Evolutionary conservation across 2,888 invertebrate species (phyloP).

Genomic region (Philereme vetulata): DNA sequence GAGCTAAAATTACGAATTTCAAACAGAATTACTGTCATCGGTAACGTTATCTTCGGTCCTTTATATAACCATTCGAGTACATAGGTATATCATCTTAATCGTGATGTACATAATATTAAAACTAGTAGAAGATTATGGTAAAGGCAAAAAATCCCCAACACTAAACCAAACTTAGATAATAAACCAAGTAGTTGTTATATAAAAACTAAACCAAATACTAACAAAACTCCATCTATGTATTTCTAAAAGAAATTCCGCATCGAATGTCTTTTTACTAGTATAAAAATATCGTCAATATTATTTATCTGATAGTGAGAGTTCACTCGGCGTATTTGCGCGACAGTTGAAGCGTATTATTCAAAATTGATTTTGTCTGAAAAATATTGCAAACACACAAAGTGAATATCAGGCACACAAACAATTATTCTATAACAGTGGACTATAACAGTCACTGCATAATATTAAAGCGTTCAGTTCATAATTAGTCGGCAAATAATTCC

Average conservation of each 20-base stretch:
- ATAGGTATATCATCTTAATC: slow-evolving; percentile 47
- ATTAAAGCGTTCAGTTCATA: slow-evolving; percentile 35
- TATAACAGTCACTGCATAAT: slow-evolving; percentile 19
- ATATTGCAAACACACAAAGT: slow-evolving; percentile 10
- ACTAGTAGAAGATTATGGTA: slow-evolving; percentile 55
- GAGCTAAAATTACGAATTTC: neutral
- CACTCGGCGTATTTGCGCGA: slow-evolving; percentile 9
- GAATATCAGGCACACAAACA: slow-evolving; percentile 1
- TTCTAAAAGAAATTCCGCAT: slow-evolving; percentile 27
- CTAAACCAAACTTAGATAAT: slow-evolving; percentile 23
- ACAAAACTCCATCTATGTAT: slow-evolving; percentile 15
- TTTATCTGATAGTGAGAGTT: slow-evolving; percentile 25
- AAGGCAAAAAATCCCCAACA: slow-evolving; percentile 28
- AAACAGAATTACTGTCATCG: slow-evolving; percentile 37
- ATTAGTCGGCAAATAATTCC: slow-evolving; percentile 25
- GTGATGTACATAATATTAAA: slow-evolving; percentile 63
- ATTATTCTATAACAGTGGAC: neutral
- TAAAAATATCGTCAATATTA: slow-evolving; percentile 71
- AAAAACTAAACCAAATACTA: slow-evolving; percentile 39
- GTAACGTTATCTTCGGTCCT: slow-evolving; percentile 68
- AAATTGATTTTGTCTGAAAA: slow-evolving; percentile 1
- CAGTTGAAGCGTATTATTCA: neutral
- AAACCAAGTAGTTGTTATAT: slow-evolving; percentile 45
- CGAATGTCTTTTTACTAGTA: slow-evolving; percentile 68
- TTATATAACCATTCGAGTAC: slow-evolving; percentile 42